Evolutionary conservation across 2,113 vertebrate species (phyloP), one percentile per base, ranked within the genome.

Genomic region (Pteropus alecto): DNA sequence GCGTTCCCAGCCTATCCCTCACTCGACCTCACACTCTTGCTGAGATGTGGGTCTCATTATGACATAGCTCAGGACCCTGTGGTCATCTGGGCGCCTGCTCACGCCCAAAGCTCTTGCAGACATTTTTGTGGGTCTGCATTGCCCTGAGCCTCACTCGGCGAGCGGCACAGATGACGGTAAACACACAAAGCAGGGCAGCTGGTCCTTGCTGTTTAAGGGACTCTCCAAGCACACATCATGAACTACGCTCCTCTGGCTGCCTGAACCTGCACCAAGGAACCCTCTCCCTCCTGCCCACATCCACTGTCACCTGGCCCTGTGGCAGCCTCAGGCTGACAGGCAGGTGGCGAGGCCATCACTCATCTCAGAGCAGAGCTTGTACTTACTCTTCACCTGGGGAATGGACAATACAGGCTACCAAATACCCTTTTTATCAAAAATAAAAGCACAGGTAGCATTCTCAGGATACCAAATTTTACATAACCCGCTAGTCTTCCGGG

Each of bases 201-300:
- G 90, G 78, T 35, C 78, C 63, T 60, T 58, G 78, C 97, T 94
- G 74, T 95, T 87, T 90, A 90, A 90, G 84, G 94, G 81, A 82
- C 86, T 93, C 92, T 89, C 43, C 22, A 46, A 87, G 94, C 58
- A 46, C 51, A 35, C 3, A 13, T 74, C 87, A 28, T 77, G 78
- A 68, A 56, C 78, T 35, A 68, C 81, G 87, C 56, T n/a, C 5
- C 30, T 33, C 30, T 92, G 9, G 22, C 24, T 51, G n/a, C 67
- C 89, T 38, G 7, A 3, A 35, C 11, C 18, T 28, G 33, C 41
- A 1, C n/a, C 0, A 4, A 48, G 19, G 56, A 46, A 2, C 46
- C 46, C 46, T 1, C 8, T 1, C 46, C 46, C 46, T 1, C 46
- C 43, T 6, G 38, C 38, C 43, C 5, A 5, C 6, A 9, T 43